Evolutionary conservation across 2,113 vertebrate genomes (phyloP).

Genomic region (Theristicus caerulescens): DNA sequence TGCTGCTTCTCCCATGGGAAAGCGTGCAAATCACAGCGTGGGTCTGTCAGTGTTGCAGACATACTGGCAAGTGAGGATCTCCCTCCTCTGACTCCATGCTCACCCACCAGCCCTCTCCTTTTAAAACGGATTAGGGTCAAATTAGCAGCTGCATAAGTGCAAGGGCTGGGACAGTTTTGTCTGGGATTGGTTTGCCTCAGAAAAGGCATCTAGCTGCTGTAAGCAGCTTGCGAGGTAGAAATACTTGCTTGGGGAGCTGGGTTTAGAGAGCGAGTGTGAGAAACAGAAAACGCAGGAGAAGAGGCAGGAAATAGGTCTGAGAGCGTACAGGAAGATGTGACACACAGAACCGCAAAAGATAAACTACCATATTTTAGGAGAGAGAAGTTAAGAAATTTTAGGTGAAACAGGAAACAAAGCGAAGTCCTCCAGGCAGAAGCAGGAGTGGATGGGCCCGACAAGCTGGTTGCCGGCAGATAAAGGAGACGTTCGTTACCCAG

Average conservation of each 20-base stretch:
- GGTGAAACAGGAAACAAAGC: constrained; percentile 18
- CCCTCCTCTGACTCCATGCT: constrained; percentile 1
- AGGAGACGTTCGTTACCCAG: background rate
- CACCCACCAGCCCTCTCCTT: background rate
- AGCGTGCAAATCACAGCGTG: background rate
- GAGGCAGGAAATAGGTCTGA: constrained; percentile 15
- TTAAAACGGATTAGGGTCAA: constrained; percentile 23
- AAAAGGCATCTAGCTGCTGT: background rate
- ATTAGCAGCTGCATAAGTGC: background rate
- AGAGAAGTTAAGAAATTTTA: constrained; percentile 25
- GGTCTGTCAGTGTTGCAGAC: background rate
- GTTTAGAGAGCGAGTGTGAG: background rate
- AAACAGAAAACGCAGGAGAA: constrained; percentile 8
- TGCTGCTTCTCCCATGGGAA: background rate
- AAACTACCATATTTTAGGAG: background rate
- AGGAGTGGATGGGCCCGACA: background rate
- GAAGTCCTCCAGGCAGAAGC: background rate
- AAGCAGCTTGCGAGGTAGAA: background rate
- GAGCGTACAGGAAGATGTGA: constrained; percentile 27
- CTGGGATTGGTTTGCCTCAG: constrained; percentile 4
- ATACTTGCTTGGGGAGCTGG: constrained; percentile 6
- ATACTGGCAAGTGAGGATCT: background rate
- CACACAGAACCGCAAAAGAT: background rate
- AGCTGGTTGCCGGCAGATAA: background rate
- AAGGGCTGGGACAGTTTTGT: constrained; percentile 23